These are phyloP conservation scores for Trichogramma evanescens DNA, from an alignment of 2,888 invertebrate species.

Conservation along the genomic window DNA sequence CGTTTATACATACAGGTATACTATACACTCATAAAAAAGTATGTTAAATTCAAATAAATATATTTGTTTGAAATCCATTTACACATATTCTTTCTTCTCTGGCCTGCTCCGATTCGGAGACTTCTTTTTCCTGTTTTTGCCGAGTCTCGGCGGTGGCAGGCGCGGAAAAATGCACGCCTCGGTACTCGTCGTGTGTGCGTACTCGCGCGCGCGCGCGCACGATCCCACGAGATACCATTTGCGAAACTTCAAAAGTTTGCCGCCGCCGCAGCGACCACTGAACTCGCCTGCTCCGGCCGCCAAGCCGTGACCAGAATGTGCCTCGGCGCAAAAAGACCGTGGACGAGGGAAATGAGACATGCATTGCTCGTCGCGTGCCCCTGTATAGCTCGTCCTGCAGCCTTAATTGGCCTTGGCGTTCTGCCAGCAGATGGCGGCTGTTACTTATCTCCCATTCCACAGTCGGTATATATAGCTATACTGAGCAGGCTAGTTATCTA, in stretches of 20 bases:
- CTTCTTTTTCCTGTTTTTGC: neutral
- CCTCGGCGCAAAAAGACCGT: neutral
- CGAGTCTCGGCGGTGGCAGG: neutral
- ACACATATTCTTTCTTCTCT: too few relatives aligned
- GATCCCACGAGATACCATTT: neutral
- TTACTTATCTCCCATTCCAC: neutral
- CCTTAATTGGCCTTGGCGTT: slow-evolving; percentile 15
- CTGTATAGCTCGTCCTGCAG: too few relatives aligned
- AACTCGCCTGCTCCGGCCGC: too few relatives aligned
- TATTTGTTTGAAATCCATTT: too few relatives aligned
- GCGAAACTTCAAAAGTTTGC: neutral
- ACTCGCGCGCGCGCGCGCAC: neutral
- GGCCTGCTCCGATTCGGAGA: too few relatives aligned
- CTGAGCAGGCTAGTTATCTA: slow-evolving; percentile 24
- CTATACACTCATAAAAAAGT: too few relatives aligned
- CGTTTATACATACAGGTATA: neutral
- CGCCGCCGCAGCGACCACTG: neutral
- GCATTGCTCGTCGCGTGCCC: neutral
- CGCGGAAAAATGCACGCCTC: neutral
- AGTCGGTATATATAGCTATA: slow-evolving; percentile 15
- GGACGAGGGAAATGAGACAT: neutral
- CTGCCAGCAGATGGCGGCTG: slow-evolving; percentile 21
- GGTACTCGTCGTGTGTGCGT: neutral
- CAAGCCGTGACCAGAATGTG: neutral
- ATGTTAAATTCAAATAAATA: too few relatives aligned